Base-by-base conservation (phyloP, 1,140 invertebrate species). In the Hyles vespertilio region DNA sequence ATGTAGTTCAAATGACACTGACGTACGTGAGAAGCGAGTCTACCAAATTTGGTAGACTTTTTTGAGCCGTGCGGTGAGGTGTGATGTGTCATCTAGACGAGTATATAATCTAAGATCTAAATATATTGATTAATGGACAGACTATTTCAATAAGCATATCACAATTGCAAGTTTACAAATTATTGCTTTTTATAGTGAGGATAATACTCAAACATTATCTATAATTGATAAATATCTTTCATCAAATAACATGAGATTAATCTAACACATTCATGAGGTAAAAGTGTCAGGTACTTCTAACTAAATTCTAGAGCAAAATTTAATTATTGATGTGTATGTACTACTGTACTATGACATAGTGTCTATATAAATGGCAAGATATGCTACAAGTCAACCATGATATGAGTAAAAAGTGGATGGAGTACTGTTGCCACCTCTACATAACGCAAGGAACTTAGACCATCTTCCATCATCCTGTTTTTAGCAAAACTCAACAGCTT, bases 401-500 rank as follows among this genome's bases (percentile, higher is more conserved):
- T 89, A 81, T 92, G 91, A 63, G 92, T 92, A 65, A 92, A 92
- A 12, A 92, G 79, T 58, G 90, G 89, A 72, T 92, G 90, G 58
- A 91, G 79, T 43, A 90, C 88, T 22, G 88, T 85, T 46, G 90
- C 89, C 9, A 91, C 87, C 70, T 92, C 89, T 67, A 90, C 91
- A 68, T 94, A 96, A 12, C 91, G 90, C 5, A 95, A 81, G 45
- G 92, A 92, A 74, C 91, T 95, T 2, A 96, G 77, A 5, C 95
- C 95, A 84, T 96, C 95, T 10, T 84, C 56, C 34, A 55, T 36
- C 58, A 78, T 77, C 33, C 92, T 86, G 47, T 90, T 67, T 56
- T 90, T 90, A 3, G 92, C 93, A 48, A 89, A 73, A 34, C 63
- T 67, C 9, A 83, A 59, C 48, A 79, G 61, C 32, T 79, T 74